Base-by-base conservation (phyloP, 37 sponge, comb jelly and placozoan genomes). In the Cladorhizidae sp. region DNA sequence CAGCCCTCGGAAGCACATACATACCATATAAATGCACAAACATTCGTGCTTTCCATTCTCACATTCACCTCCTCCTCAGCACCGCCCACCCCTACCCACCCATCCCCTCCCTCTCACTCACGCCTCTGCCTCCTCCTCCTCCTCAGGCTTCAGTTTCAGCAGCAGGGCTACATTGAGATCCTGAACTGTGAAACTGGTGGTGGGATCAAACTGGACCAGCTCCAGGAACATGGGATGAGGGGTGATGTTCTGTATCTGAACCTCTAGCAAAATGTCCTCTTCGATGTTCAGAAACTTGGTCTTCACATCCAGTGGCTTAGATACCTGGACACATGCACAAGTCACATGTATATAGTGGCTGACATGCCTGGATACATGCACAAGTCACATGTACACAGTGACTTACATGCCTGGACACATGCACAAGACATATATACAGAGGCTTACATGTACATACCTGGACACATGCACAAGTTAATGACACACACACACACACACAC, bases 251-350 rank as follows among this genome's bases (percentile, higher is more conserved):
- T 93, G 87, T 6, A 95, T 85, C 62, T 92, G 93, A 0, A 93
- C 91, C 68, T 95, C 96, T 64, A 93, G 69, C 33, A 90, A 64
- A 18, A 92, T 84, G 12, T 83, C 88, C 38, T 92, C 89, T 56
- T 88, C 77, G 18, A 70, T 32, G 33, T 61, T 81, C 54, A 49
- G 35, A 72, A 89, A 85, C 82, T 89, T 95, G 40, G 96, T 95
- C 77, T 93, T 89, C 65, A 95, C 94, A 69, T 95, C 96, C 35
- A 95, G 80, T 15, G 96, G 96, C 63, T 95, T 95, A 57, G 84
- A 26, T 1, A 95, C 94, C 89, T 92, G 73, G 5, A 41, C 8
- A 2, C 11, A 18, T 14, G 7, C 11, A 65, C 26, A 33, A 3
- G 3, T 35, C 17, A 65, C 31, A n/a, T n/a, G n/a, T 18, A 54